These are phyloP conservation scores for Gadopsis marmoratus DNA, from an alignment of 2,797 vertebrate genomes.

Conservation along the genomic window DNA sequence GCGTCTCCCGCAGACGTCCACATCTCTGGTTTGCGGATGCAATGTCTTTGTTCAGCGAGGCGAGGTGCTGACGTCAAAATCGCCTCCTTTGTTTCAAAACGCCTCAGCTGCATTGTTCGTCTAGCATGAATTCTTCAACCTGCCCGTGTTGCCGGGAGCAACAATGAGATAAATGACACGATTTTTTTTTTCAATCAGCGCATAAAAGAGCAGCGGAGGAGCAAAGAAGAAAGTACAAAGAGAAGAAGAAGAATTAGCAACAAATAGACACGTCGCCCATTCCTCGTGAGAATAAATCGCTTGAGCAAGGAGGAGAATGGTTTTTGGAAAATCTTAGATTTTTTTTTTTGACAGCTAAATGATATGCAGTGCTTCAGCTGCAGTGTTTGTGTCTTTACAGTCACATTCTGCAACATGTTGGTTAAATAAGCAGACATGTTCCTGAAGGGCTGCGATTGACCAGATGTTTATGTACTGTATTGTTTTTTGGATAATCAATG, in stretches of 20 bases:
- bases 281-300: constrained; percentile 27
- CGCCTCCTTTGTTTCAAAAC: constrained; percentile 76
- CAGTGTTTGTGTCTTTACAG: constrained; percentile 1
- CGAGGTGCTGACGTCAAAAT: constrained; percentile 77
- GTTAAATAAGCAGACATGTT: neutral
- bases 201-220: constrained; percentile 47
- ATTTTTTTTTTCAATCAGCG: constrained; percentile 57
- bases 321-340: neutral
- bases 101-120: constrained; percentile 70
- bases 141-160: constrained; percentile 77
- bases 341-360: constrained; percentile 20
- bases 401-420: constrained; percentile 7
- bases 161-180: constrained; percentile 76
- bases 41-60: constrained; percentile 76
- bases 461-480: neutral
- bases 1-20: constrained; percentile 61
- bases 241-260: constrained; percentile 12
- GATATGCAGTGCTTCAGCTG: constrained; percentile 4
- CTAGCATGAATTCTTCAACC: constrained; percentile 64
- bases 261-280: constrained; percentile 50
- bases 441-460: neutral
- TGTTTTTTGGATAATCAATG: neutral
- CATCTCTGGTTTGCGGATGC: constrained; percentile 65
- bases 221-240: constrained; percentile 23
- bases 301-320: neutral